Base-by-base conservation (phyloP, 2,797 vertebrate genomes). In the Channa striata region DNA sequence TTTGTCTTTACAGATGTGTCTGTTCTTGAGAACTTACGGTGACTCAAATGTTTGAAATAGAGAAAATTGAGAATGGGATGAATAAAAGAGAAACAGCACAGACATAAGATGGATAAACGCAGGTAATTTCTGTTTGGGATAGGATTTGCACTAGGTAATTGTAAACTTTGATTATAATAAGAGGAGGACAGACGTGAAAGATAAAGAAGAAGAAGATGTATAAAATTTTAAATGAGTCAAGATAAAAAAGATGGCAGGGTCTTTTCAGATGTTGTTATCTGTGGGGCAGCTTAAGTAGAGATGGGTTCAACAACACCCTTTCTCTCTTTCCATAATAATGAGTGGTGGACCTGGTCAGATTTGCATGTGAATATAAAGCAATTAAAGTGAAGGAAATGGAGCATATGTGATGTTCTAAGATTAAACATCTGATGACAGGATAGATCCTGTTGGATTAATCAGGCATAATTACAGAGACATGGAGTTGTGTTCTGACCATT, bases 291-390 rank as follows among this genome's bases (percentile, higher is more conserved):
- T 12, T 64, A 69, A 74, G 23, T 59, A 52, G 34, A 39, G 36
- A 72, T 42, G 19, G 36, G 60, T 74, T 86, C 46, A 72, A 66
- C 56, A n/a, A 42, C 68, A 82, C 56, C 78, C 44, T 43, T 72
- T 77, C 42, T 53, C 37, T 39, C 74, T 23, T 58, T 62, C 56
- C 34, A 56, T 78, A 46, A 70, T 71, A 52, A 87, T 77, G 72
- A 82, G 63, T 23, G n/a, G 19, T 65, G 60, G 64, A 42, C 58
- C 69, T 72, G 53, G 37, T 46, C 47, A 58, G 44, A 92, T 91
- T 89, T 84, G 69, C 86, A 92, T 92, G 21, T 86, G 76, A 91
- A 91, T 88, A 79, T 57, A 68, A 77, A 63, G 54, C 68, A 77
- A 74, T 88, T 60, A 87, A 88, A 84, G 82, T 68, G 58, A 79